phyloP scores from a whole-genome alignment of 1,140 invertebrate species.

The Sinella curviseta region DNA sequence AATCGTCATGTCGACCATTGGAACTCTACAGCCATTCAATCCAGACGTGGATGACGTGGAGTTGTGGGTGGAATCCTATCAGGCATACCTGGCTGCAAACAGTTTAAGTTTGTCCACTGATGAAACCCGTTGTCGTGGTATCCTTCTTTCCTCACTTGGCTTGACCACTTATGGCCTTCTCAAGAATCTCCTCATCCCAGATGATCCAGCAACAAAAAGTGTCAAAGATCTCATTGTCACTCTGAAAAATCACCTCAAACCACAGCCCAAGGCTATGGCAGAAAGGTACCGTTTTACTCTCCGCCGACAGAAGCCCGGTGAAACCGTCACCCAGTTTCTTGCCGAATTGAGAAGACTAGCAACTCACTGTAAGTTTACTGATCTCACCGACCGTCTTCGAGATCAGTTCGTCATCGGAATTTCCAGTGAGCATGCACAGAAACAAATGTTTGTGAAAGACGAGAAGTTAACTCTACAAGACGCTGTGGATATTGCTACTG shows the following conservation, averaged over 20 bases:
- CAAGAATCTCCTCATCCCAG: background rate
- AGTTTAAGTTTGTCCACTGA: background rate
- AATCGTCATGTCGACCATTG: constrained; percentile 6
- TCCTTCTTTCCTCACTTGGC: constrained; percentile 21
- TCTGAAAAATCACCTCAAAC: constrained; percentile 18
- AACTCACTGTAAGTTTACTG: constrained; percentile 39
- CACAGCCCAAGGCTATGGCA: constrained; percentile 30
- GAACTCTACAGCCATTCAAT: background rate
- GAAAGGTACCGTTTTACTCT: constrained; percentile 38
- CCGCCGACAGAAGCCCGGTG: constrained; percentile 35
- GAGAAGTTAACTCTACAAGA: background rate
- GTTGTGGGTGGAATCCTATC: background rate
- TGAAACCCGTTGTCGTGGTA: background rate
- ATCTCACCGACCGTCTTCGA: constrained; percentile 33
- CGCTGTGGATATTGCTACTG: background rate
- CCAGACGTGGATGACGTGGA: constrained; percentile 20
- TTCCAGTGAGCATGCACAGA: constrained; percentile 26
- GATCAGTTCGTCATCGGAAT: constrained; percentile 44
- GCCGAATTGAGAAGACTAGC: constrained; percentile 41
- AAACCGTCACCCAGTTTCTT: constrained; percentile 33
- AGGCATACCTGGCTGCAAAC: constrained; percentile 9
- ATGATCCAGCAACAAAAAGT: background rate
- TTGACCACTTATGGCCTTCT: constrained; percentile 14
- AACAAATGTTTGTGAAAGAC: background rate
- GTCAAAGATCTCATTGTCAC: background rate